Percentiles rank a stretch among this genome's conserved stretches.
Evolutionary conservation across 2,888 invertebrate species (phyloP).

Genomic region (Megaustenia siamemsis): DNA sequence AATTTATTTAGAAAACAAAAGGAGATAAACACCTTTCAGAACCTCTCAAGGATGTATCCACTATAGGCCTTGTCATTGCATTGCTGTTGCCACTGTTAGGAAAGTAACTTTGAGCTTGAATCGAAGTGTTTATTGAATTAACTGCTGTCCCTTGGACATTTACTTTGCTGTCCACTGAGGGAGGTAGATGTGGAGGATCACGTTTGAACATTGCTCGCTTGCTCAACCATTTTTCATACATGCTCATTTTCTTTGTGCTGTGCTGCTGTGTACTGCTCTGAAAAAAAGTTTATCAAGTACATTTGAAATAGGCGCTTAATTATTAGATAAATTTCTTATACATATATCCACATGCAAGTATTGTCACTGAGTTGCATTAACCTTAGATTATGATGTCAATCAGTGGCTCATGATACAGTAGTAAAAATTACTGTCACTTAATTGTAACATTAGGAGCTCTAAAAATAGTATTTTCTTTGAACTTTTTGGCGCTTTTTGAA

Average conservation of each 20-base stretch:
- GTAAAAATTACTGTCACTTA: no score
- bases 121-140: neutral
- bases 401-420: no score
- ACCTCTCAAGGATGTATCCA: slow-evolving; percentile 1
- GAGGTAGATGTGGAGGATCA: neutral
- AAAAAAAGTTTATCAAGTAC: no score
- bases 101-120: neutral
- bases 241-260: slow-evolving; percentile 52
- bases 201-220: slow-evolving; percentile 52
- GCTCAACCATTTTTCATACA: slow-evolving; percentile 62
- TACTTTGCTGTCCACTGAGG: slow-evolving; percentile 3
- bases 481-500: no score
- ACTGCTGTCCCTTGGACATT: neutral
- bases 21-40: neutral
- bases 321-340: no score
- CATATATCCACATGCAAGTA: no score
- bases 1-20: neutral
- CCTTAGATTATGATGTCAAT: no score
- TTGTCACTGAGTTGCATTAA: no score
- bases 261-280: slow-evolving; percentile 17
- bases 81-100: neutral
- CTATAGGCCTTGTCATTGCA: neutral
- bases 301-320: no score
- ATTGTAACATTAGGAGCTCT: no score
- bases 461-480: no score